These are phyloP conservation scores for Cephus pulcher DNA, from an alignment of 2,888 invertebrate genomes.

Conservation along the genomic window DNA sequence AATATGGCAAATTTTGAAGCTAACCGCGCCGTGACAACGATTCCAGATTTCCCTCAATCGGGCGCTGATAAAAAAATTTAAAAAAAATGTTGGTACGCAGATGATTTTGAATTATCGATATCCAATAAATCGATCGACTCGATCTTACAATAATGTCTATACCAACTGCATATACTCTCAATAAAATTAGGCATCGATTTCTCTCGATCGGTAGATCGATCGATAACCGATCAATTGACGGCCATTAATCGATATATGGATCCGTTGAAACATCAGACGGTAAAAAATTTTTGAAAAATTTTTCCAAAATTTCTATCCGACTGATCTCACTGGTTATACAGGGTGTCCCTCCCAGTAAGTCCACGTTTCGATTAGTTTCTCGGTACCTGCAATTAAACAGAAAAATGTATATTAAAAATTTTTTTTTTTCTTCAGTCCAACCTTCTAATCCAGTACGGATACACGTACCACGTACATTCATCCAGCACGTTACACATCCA, in stretches of 20 bases:
- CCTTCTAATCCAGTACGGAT: not conserved
- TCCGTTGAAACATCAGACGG: too few relatives aligned
- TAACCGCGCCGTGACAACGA: not conserved
- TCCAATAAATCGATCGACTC: not conserved
- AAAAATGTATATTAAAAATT: too few relatives aligned
- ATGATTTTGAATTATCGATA: not conserved
- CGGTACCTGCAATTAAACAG: not conserved
- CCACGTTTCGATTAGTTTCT: not conserved
- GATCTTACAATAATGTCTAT: not conserved
- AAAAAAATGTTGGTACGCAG: not conserved
- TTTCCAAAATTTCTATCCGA: not conserved
- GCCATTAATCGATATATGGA: not conserved
- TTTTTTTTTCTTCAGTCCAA: not conserved
- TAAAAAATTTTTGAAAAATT: too few relatives aligned
- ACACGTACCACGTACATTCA: not conserved
- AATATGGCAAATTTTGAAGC: constrained; percentile 44
- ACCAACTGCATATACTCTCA: not conserved
- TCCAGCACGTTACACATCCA: not conserved
- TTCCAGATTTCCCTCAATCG: too few relatives aligned
- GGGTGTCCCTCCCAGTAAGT: not conserved
- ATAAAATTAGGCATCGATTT: not conserved
- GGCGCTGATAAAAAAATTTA: too few relatives aligned
- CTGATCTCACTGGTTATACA: not conserved
- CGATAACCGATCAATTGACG: not conserved
- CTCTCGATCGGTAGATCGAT: not conserved